phyloP scores from a whole-genome alignment of 2,797 vertebrate genomes.

The Manis pentadactyla region DNA sequence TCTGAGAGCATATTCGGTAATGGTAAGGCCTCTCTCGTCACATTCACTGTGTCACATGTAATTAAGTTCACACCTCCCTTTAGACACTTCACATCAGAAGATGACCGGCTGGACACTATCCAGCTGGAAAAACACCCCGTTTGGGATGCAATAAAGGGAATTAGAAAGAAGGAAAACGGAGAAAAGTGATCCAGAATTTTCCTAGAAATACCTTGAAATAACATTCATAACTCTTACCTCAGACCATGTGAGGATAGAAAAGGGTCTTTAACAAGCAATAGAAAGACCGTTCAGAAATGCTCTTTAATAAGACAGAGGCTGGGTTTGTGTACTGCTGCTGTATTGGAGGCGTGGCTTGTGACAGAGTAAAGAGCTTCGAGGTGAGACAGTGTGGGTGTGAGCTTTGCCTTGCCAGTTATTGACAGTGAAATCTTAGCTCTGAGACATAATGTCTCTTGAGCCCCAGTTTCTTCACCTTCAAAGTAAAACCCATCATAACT shows the following conservation, averaged over 20 bases:
- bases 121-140: conserved; percentile 63
- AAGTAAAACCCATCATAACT: background rate
- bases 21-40: conserved; percentile 40
- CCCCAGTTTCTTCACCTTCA: background rate
- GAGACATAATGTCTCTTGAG: background rate
- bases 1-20: conserved; percentile 49
- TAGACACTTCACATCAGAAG: conserved; percentile 68
- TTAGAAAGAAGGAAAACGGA: background rate
- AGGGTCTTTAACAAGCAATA: background rate
- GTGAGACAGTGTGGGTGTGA: background rate
- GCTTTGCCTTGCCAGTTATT: background rate
- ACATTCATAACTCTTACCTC: background rate
- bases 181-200: background rate
- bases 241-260: background rate
- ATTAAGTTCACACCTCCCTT: conserved; percentile 77
- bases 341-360: fast-evolving
- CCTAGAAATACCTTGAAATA: background rate
- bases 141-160: background rate
- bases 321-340: fast-evolving
- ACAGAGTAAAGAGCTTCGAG: background rate
- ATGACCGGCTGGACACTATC: conserved; percentile 67
- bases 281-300: background rate
- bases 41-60: conserved; percentile 66
- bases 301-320: background rate
- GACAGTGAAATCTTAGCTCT: background rate